Percentiles rank a stretch among this genome's conserved stretches.
phyloP scores from a whole-genome alignment of 2,113 vertebrate genomes.

The Takifugu flavidus region DNA sequence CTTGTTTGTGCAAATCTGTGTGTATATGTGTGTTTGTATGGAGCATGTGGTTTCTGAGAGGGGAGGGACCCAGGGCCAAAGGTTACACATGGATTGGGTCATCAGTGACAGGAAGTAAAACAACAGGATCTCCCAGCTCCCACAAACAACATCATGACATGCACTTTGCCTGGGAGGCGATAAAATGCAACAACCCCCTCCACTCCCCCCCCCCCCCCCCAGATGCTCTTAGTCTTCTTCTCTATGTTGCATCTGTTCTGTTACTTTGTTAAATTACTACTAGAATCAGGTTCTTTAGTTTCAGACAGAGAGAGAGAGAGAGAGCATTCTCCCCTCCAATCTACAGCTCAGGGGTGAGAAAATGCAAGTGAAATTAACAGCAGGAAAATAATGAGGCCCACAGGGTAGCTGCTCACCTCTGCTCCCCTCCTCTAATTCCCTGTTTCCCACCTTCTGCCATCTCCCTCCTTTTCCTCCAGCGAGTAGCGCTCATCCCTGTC shows the following conservation, averaged over 20 bases:
- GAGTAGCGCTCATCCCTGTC: constrained; percentile 48
- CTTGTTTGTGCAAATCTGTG: constrained; percentile 45
- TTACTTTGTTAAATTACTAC: constrained; percentile 15
- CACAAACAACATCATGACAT: constrained; percentile 38
- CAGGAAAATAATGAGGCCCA: constrained; percentile 84
- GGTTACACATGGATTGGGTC: constrained; percentile 72
- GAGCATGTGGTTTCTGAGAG: constrained; percentile 39
- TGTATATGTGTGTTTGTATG: constrained; percentile 21
- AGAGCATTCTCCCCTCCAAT: constrained; percentile 70
- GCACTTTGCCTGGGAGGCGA: constrained; percentile 8
- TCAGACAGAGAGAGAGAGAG: constrained; percentile 53
- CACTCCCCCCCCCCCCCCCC: no score
- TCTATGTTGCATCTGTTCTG: constrained; percentile 2
- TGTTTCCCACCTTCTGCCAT: constrained; percentile 73
- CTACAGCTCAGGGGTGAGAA: constrained; percentile 79
- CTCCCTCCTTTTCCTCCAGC: constrained; percentile 53
- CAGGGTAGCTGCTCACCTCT: constrained; percentile 76
- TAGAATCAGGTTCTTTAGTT: constrained; percentile 30
- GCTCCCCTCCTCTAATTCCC: constrained; percentile 67
- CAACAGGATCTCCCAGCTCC: constrained; percentile 49
- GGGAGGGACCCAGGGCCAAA: constrained; percentile 58
- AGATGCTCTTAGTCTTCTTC: constrained; percentile 14
- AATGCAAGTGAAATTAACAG: constrained; percentile 79
- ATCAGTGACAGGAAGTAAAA: constrained; percentile 70
- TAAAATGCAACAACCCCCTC: background rate